These are phyloP conservation scores for Margarornis squamiger DNA, from an alignment of 2,797 vertebrate genomes.

Conservation along the genomic window DNA sequence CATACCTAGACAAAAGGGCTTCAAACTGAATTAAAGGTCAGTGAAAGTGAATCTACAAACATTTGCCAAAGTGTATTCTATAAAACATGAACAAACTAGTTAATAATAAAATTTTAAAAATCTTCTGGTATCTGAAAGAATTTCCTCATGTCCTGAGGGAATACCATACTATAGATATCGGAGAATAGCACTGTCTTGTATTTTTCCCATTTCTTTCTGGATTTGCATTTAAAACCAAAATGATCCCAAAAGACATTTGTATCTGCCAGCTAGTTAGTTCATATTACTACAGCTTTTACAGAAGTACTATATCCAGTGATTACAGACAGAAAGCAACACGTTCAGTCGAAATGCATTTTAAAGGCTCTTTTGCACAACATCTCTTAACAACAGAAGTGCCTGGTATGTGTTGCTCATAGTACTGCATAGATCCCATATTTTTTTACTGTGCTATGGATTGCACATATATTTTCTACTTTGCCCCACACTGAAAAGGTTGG, in stretches of 20 bases:
- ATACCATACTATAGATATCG: not conserved
- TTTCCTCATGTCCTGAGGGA: not conserved
- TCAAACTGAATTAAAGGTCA: not conserved
- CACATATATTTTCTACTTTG: not conserved
- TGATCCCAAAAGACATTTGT: not conserved
- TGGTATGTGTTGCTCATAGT: not conserved
- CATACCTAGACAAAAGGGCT: not conserved
- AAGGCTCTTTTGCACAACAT: not conserved
- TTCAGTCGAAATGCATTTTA: not conserved
- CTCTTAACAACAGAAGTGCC: not conserved
- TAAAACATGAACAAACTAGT: not conserved
- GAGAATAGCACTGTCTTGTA: not conserved
- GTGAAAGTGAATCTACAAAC: not conserved
- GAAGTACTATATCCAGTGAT: not conserved
- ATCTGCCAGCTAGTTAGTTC: not conserved
- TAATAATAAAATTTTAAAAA: not conserved
- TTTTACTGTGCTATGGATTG: not conserved
- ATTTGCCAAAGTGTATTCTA: not conserved
- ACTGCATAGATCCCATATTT: not conserved
- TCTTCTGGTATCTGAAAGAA: not conserved
- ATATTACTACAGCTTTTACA: not conserved
- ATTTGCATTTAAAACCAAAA: not conserved
- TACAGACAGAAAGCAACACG: not conserved
- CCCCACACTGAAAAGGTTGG: not conserved
- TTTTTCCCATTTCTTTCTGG: not conserved